Percentiles rank a stretch among this genome's conserved stretches.
These are phyloP conservation scores for Dione vanillae DNA, from an alignment of 2,888 invertebrate genomes.

Conservation along the genomic window DNA sequence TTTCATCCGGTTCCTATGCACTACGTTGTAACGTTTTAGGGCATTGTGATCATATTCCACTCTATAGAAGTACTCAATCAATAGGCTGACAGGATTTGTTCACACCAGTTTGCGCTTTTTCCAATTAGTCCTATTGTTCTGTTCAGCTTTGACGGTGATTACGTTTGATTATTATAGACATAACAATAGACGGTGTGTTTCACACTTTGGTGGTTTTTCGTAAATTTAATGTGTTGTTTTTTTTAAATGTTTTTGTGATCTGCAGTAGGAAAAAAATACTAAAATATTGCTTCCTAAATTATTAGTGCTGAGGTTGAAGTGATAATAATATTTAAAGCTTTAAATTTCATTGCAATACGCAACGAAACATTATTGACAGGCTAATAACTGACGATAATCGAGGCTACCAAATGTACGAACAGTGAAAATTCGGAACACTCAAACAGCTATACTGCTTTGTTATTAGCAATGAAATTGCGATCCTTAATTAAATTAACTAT, in stretches of 20 bases:
- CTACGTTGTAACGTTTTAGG: slow-evolving; percentile 35
- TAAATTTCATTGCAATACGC: too few relatives aligned
- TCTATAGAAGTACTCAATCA: slow-evolving; percentile 29
- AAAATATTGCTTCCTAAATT: too few relatives aligned
- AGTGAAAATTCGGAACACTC: too few relatives aligned
- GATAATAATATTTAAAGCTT: too few relatives aligned
- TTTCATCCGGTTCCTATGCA: slow-evolving; percentile 26
- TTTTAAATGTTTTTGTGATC: not conserved
- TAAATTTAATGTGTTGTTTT: not conserved
- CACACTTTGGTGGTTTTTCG: slow-evolving; percentile 13
- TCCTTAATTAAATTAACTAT: too few relatives aligned
- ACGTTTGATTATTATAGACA: slow-evolving; percentile 37
- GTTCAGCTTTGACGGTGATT: slow-evolving; percentile 36
- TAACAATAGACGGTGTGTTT: slow-evolving; percentile 19
- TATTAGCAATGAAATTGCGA: too few relatives aligned
- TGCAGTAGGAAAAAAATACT: not conserved
- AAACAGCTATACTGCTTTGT: too few relatives aligned
- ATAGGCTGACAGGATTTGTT: slow-evolving; percentile 38
- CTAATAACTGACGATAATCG: too few relatives aligned
- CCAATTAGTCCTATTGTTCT: slow-evolving; percentile 45
- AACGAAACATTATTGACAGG: too few relatives aligned
- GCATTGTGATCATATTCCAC: slow-evolving; percentile 38
- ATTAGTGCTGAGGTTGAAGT: too few relatives aligned
- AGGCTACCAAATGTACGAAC: too few relatives aligned
- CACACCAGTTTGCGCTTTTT: slow-evolving; percentile 45